Evolutionary conservation across 2,888 invertebrate genomes (phyloP), one percentile per base, ranked within the genome.

Genomic region (Halictus quadricinctus): DNA sequence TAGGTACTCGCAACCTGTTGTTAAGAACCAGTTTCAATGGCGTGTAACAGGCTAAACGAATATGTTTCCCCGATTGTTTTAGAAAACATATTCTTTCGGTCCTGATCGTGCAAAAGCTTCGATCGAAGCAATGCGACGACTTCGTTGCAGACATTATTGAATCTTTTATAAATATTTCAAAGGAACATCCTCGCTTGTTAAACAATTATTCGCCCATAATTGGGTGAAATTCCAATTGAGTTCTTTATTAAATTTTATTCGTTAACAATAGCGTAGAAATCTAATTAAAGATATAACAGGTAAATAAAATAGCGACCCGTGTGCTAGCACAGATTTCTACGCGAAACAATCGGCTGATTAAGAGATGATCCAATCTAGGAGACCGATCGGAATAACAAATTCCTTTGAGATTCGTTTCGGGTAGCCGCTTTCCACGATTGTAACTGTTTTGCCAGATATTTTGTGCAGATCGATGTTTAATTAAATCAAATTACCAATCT

Each of bases 21-120:
- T 64, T 15, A 29, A 15, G 29, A 64, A 64, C 64, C 64, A 29
- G 64, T 29, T 15, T 5, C 41, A 41, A 58, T 79, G 25, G 74
- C 74, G 18, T 18, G 29, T 64, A 60, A 48, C 15, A 29, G 29
- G 15, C 29, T 15, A 64, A 64, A 64, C 15, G 64, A 64, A 29
- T 64, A 29, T 29, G 64, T 29, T 25, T 64, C 29, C 25, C 2
- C 64, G 64, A 64, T 64, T 64, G 64, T 64, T 64, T 64, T 15
- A 29, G 29, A 64, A 29, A 64, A 64, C 64, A 13, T 64, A 64
- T 64, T 58, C 58, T 58, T 58, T 58, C 58, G n/a, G 58, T n/a
- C 4, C 58, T n/a, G n/a, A 58, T n/a, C 58, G n/a, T n/a, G 58
- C 1, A 15, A 64, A 13, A 7, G 15, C 29, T 4, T 15, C 64